Base-by-base conservation (phyloP, 2,113 vertebrate species). In the Oncorhynchus mykiss region DNA sequence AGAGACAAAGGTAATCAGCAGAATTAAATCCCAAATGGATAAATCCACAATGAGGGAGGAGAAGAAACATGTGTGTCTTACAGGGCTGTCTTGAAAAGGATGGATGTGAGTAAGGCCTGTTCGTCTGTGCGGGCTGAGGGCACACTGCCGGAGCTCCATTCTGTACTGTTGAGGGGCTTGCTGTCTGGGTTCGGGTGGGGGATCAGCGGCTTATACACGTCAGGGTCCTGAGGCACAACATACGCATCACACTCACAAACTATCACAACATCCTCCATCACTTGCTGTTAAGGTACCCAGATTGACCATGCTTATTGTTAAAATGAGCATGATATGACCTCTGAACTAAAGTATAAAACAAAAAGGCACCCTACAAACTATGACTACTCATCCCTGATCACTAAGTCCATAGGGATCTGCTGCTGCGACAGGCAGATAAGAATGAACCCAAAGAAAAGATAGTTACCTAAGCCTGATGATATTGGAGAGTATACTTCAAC, bases 31-130 rank as follows among this genome's bases (percentile, higher is more conserved):
- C 12, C 13, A 14, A 18, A 16, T 54, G 51, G 4, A 18, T 11
- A 45, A 16, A 54, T 18, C 51, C 51, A 54, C 3, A 0, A 62
- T 24, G 49, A 71, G 48, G 24, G 14, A 29, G 70, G 70, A 14
- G 49, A 27, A 51, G 29, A 7, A 54, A 66, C 22, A 8, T 62
- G 2, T 67, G 16, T 74, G 95, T 45, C 39, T 92, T 86, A 99
- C 97, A 95, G 95, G 84, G 96, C 97, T 0, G 96, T 97, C 89
- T 96, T 97, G 79, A 94, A 94, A 0, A 99, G 94, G 89, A 99
- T 98, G 75, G 94, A 96, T n/a, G 95, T 95, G 3, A 97, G 94
- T 76, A 97, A 91, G 11, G 96, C 97, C 91, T 99, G 97, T 81
- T 98, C 97, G 27, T 98, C 96, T 0, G 96, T 96, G 68, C 95